phyloP scores from a whole-genome alignment of 2,888 invertebrate species.

The Phasia obesa region DNA sequence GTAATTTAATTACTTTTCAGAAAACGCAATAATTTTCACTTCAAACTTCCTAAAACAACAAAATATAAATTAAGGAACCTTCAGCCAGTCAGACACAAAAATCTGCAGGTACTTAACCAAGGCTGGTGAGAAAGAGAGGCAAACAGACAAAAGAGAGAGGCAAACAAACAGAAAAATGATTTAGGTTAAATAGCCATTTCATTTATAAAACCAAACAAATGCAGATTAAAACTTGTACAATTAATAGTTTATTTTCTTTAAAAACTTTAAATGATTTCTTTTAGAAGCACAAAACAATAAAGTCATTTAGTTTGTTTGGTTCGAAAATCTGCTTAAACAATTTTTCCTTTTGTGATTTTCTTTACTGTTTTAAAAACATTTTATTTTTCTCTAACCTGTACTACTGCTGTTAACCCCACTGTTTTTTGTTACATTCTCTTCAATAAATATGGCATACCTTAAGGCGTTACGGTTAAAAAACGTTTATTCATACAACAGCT shows the following conservation, averaged over 20 bases:
- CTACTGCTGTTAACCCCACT: neutral
- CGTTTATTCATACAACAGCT: no score
- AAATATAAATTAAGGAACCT: neutral
- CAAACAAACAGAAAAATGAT: slow-evolving; percentile 4
- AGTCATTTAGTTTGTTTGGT: no score
- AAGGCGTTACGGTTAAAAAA: neutral
- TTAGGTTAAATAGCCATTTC: slow-evolving; percentile 3
- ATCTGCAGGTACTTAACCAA: slow-evolving; percentile 17
- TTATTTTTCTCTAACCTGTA: neutral
- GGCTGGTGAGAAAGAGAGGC: neutral
- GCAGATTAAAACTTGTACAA: slow-evolving; percentile 1
- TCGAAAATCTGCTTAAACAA: neutral
- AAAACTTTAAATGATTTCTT: no score
- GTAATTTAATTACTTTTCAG: slow-evolving; percentile 53
- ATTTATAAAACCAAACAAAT: neutral
- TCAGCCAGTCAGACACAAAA: neutral
- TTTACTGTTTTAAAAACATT: neutral
- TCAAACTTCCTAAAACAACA: neutral
- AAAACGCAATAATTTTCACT: neutral
- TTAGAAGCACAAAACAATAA: no score
- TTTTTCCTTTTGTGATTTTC: neutral
- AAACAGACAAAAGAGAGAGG: neutral
- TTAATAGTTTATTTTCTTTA: neutral
- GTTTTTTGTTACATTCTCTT: neutral
- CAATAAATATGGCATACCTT: slow-evolving; percentile 23